Percentiles rank a stretch among this genome's conserved stretches.
phyloP scores from a whole-genome alignment of 2,888 invertebrate genomes.

The Panzeria rudis region DNA sequence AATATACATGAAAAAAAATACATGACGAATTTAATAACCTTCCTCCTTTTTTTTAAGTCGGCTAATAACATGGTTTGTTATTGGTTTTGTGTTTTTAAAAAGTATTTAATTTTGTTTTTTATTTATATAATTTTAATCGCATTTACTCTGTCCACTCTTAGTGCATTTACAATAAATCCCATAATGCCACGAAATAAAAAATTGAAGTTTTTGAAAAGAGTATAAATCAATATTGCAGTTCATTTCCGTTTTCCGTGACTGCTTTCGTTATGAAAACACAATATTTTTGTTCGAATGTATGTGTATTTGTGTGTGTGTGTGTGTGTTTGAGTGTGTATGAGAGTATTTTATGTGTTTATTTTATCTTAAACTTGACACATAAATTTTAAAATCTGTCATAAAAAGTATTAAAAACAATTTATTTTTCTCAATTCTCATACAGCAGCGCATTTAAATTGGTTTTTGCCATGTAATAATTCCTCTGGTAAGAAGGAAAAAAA shows the following conservation, averaged over 20 bases:
- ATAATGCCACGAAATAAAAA: conserved; percentile 16
- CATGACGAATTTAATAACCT: too few relatives aligned
- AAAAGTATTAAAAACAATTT: conserved; percentile 65
- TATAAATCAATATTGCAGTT: conserved; percentile 66
- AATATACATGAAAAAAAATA: too few relatives aligned
- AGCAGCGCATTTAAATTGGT: neutral
- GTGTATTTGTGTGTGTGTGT: neutral
- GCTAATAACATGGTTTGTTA: too few relatives aligned
- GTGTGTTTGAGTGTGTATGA: conserved; percentile 28
- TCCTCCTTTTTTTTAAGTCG: too few relatives aligned
- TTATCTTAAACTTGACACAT: conserved; percentile 68
- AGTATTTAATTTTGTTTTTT: neutral
- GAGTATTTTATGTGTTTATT: conserved; percentile 36
- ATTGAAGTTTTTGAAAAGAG: conserved; percentile 7
- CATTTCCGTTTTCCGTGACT: conserved; percentile 46
- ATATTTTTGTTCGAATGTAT: conserved; percentile 6
- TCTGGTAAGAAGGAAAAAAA: conserved; percentile 1
- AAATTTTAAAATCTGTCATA: conserved; percentile 70
- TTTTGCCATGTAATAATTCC: conserved; percentile 7
- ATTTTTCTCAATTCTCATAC: conserved; percentile 12
- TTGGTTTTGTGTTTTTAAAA: too few relatives aligned
- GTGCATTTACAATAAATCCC: neutral
- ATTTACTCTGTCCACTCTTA: neutral
- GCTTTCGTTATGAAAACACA: conserved; percentile 24
- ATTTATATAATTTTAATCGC: neutral